Conservation (phyloP, 2,113 vertebrate genomes). For the Syrmaticus mikado region DNA sequence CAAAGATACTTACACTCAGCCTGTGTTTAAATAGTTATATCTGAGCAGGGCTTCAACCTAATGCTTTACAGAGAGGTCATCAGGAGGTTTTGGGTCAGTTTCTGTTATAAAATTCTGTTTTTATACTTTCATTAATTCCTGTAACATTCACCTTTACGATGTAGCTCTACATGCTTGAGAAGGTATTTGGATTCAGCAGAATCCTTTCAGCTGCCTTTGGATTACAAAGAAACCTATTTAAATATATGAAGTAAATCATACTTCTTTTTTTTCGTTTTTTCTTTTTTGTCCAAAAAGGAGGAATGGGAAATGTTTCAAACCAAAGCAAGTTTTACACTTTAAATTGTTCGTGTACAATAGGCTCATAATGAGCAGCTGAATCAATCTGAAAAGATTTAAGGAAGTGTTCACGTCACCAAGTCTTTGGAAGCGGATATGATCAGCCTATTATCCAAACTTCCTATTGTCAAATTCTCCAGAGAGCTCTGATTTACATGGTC, state of each 20-base stretch:
- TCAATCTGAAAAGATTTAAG: neutral
- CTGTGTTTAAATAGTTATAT: neutral
- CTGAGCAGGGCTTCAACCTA: constrained; percentile 8
- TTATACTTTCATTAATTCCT: constrained; percentile 52
- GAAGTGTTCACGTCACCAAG: neutral
- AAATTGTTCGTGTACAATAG: neutral
- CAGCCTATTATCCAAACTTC: constrained; percentile 4
- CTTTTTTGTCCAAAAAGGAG: constrained; percentile 2
- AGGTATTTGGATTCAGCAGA: constrained; percentile 54
- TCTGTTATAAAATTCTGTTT: constrained; percentile 44
- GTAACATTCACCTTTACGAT: constrained; percentile 39
- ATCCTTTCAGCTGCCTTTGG: constrained; percentile 16
- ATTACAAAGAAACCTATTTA: constrained; percentile 34
- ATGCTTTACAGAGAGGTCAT: constrained; percentile 16
- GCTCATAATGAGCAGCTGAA: constrained; percentile 43
- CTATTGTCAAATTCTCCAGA: neutral
- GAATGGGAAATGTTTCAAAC: constrained; percentile 32
- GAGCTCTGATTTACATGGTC: neutral
- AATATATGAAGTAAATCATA: constrained; percentile 37
- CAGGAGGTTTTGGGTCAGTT: constrained; percentile 47
- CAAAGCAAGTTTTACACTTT: constrained; percentile 18
- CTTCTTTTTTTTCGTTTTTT: neutral
- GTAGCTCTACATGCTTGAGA: constrained; percentile 32
- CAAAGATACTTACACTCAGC: constrained; percentile 5
- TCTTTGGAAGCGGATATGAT: neutral